Evolutionary conservation across 1,140 invertebrate species (phyloP), one percentile per base, ranked within the genome.

Genomic region (Pogonomyrmex barbatus): DNA sequence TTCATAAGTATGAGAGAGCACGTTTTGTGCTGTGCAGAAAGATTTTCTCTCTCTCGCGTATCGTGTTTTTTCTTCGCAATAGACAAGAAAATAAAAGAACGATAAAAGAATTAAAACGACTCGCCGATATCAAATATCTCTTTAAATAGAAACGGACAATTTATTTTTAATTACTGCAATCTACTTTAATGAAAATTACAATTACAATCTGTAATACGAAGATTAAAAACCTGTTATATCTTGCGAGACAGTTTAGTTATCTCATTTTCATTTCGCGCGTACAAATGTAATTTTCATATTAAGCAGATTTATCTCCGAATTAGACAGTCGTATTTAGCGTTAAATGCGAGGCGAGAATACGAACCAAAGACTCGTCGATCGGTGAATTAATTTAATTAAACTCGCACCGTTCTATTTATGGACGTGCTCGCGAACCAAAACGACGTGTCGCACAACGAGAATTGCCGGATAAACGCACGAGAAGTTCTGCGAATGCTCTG

Each of bases 311-410:
- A 73, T 70, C 54, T 14, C 12, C 30, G 17, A 50, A 83, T 75
- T 24, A 60, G 68, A 75, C 45, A 30, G n/a, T 12, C 30, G 39
- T 68, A 58, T 63, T 60, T 73, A 82, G 45, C 54, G 14, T 71
- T 45, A 58, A 81, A 45, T 24, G 39, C 30, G 39, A 58, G 52
- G 52, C 42, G 67, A 47, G 68, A 50, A 75, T 62, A 83, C 68
- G 54, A 10, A 47, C n/a, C 56, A 63, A 67, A 79, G 30, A 75
- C n/a, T 83, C 79, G 67, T 73, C 68, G 56, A 83, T 83, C 54
- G 45, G 42, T 60, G 56, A 83, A 73, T 73, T 83, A 83, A 83
- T 75, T 83, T 62, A 83, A 82, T 82, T 73, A 83, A 83, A 45
- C 39, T 33, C 24, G 39, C 39, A 65, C 63, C 68, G 42, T 60